Evolutionary conservation across 2,113 vertebrate species (phyloP).

Genomic region (Oreochromis niloticus): DNA sequence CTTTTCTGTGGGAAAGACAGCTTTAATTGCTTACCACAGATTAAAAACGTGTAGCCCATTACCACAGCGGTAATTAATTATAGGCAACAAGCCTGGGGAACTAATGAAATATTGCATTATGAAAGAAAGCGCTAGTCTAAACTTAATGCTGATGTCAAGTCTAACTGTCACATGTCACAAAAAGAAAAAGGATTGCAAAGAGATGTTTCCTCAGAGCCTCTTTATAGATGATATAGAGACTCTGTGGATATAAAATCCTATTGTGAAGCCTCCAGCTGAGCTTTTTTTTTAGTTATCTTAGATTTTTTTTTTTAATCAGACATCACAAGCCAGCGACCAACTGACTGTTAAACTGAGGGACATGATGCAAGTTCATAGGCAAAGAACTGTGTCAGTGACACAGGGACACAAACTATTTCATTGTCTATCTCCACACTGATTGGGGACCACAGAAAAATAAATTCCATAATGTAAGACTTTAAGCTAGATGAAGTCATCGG

Average conservation of each 20-base stretch:
- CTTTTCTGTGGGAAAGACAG: conserved; percentile 8
- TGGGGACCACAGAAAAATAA: not conserved
- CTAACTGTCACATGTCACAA: not conserved
- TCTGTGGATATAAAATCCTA: not conserved
- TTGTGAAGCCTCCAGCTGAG: not conserved
- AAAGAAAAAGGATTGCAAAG: not conserved
- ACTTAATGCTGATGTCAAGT: not conserved
- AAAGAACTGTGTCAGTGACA: not conserved
- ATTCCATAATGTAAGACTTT: not conserved
- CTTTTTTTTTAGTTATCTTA: not conserved
- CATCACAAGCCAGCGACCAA: not conserved
- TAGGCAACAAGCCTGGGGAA: not conserved
- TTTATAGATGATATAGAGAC: not conserved
- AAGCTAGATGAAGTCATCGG: not conserved
- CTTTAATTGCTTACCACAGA: conserved; percentile 31
- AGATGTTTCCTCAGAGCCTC: not conserved
- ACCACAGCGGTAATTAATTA: conserved; percentile 49
- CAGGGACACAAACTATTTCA: not conserved
- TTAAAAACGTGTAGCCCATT: conserved; percentile 30
- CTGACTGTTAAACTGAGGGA: not conserved
- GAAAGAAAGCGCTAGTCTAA: not conserved
- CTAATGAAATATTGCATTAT: conserved; percentile 31
- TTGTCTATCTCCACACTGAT: not conserved
- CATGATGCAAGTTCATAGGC: not conserved
- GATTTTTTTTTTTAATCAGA: rapidly evolving